phyloP scores from a whole-genome alignment of 2,888 invertebrate genomes.

The Ophion ellenae region DNA sequence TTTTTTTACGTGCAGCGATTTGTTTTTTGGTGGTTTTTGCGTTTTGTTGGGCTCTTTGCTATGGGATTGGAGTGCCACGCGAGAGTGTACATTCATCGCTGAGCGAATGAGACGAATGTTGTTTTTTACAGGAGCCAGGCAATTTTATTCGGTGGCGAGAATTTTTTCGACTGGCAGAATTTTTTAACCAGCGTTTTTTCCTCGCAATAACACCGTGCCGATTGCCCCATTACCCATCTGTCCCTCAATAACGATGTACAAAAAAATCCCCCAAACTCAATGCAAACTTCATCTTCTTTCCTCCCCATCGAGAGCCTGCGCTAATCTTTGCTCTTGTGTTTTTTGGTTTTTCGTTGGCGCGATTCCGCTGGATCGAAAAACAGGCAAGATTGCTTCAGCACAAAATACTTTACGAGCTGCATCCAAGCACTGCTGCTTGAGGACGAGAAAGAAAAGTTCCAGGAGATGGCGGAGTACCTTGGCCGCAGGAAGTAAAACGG shows the following conservation, averaged over 20 bases:
- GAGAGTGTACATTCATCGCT: not conserved
- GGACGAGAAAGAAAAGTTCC: slow-evolving; percentile 91
- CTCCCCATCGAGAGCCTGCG: not conserved
- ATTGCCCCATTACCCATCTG: slow-evolving; percentile 46
- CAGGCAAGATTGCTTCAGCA: slow-evolving; percentile 92
- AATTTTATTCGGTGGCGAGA: slow-evolving; percentile 11
- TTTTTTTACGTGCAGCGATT: not conserved
- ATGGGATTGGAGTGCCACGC: too few species aligned
- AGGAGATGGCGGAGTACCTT: slow-evolving; percentile 92
- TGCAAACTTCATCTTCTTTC: slow-evolving; percentile 14
- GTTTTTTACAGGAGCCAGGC: slow-evolving; percentile 19
- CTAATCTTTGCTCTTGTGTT: slow-evolving; percentile 10
- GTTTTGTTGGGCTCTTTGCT: not conserved
- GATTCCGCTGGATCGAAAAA: slow-evolving; percentile 22
- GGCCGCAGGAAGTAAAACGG: slow-evolving; percentile 86
- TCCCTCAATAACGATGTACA: slow-evolving; percentile 41
- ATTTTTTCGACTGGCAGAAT: slow-evolving; percentile 15
- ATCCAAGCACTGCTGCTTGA: slow-evolving; percentile 91
- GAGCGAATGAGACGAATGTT: slow-evolving; percentile 36
- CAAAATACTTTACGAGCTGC: slow-evolving; percentile 92
- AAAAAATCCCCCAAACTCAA: not conserved
- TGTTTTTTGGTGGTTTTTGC: slow-evolving; percentile 16
- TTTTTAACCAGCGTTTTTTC: slow-evolving; percentile 8
- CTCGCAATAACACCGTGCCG: slow-evolving; percentile 1
- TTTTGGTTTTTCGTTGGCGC: slow-evolving; percentile 6